A percentile compares a stretch with the other conserved stretches of the same genome.
Evolutionary conservation across 2,797 vertebrate species (phyloP).

Genomic region (Neomorphus geoffroyi): DNA sequence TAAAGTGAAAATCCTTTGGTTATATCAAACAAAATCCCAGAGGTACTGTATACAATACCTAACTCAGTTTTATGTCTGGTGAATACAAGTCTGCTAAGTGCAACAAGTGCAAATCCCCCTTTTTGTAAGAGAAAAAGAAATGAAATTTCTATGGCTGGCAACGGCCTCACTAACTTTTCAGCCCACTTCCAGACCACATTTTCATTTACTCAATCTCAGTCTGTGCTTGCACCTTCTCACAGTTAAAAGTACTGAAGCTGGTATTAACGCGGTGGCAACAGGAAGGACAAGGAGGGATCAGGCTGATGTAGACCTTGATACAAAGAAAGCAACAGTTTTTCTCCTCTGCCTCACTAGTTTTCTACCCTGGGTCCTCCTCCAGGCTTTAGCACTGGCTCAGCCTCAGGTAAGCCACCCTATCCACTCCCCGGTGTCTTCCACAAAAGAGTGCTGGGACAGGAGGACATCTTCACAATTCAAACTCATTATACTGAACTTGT

Average conservation of each 20-base stretch:
- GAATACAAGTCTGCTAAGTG: not conserved
- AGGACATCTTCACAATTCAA: not conserved
- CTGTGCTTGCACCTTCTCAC: not conserved
- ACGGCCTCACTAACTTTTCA: not conserved
- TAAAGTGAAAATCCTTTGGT: slow-evolving; percentile 24
- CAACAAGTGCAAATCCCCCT: not conserved
- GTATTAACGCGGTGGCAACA: not conserved
- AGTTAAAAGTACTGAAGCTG: not conserved
- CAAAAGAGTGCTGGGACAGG: not conserved
- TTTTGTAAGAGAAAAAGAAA: not conserved
- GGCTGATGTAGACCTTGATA: not conserved
- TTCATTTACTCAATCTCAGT: not conserved
- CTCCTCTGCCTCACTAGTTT: not conserved
- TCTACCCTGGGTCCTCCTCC: not conserved
- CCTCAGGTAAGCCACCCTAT: rapidly evolving
- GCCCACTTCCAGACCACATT: not conserved
- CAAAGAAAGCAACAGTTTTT: not conserved
- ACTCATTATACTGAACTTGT: not conserved
- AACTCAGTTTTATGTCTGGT: not conserved
- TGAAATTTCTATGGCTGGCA: not conserved
- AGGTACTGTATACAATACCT: not conserved
- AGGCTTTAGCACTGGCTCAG: not conserved
- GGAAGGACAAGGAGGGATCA: not conserved
- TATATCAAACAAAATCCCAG: slow-evolving; percentile 29
- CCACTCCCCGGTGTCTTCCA: not conserved